Evolutionary conservation across 2,888 invertebrate genomes (phyloP).

Genomic region (Agrochola macilenta): DNA sequence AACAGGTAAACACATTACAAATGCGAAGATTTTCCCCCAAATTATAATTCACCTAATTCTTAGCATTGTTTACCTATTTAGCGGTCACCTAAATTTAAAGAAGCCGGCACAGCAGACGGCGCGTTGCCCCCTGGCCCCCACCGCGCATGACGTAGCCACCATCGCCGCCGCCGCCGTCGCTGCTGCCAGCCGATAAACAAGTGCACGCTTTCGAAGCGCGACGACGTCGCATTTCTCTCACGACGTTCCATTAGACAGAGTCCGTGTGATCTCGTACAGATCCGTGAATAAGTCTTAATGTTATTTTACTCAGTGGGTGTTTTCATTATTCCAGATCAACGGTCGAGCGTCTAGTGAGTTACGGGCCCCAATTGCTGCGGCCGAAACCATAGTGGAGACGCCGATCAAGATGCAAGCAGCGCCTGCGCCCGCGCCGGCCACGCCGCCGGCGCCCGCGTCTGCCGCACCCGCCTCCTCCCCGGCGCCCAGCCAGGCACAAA

Average conservation of each 20-base stretch:
- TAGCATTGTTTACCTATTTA: conserved; percentile 63
- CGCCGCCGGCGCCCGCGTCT: conserved; percentile 82
- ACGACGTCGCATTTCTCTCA: conserved; percentile 76
- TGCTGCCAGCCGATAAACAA: conserved; percentile 78
- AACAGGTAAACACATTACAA: conserved; percentile 38
- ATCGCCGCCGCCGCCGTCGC: conserved; percentile 63
- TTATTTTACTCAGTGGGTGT: conserved; percentile 55
- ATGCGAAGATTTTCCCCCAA: conserved; percentile 24
- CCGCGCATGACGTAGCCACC: conserved; percentile 75
- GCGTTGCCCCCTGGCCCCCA: conserved; percentile 82
- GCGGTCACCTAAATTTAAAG: conserved; percentile 76
- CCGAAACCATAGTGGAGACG: conserved; percentile 88
- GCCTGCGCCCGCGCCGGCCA: conserved; percentile 84
- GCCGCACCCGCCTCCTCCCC: conserved; percentile 81
- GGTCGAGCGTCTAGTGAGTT: conserved; percentile 84
- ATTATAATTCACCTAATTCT: conserved; percentile 47
- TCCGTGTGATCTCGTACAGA: conserved; percentile 66
- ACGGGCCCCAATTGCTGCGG: conserved; percentile 90
- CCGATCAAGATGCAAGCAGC: conserved; percentile 89
- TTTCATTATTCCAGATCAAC: conserved; percentile 84
- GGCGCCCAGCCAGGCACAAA: conserved; percentile 83
- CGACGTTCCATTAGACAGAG: conserved; percentile 67
- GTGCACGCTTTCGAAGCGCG: conserved; percentile 80
- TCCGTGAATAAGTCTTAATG: conserved; percentile 62
- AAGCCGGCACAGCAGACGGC: conserved; percentile 77